phyloP scores from a whole-genome alignment of 1,140 invertebrate species.

The Yoshiicerus persimilis region DNA sequence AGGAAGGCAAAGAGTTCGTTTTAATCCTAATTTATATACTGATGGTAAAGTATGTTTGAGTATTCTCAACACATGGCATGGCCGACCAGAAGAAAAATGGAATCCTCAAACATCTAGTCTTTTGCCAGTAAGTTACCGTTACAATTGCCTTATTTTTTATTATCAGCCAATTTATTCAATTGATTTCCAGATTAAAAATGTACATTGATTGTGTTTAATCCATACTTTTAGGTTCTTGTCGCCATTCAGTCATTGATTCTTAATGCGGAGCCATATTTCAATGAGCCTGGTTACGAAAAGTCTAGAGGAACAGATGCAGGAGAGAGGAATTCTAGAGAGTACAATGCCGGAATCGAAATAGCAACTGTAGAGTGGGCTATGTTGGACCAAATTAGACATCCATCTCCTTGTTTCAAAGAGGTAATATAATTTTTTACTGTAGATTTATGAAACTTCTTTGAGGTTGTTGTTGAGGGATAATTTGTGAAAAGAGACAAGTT shows the following conservation, averaged over 20 bases:
- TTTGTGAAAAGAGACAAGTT: no score
- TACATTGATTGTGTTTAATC: not conserved
- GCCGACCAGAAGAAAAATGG: conserved; percentile 97
- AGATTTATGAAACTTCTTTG: not conserved
- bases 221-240: conserved; percentile 73
- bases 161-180: no score
- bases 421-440: conserved; percentile 56
- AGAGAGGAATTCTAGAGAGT: conserved; percentile 83
- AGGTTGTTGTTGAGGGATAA: not conserved
- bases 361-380: conserved; percentile 95
- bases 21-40: conserved; percentile 97
- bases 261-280: conserved; percentile 96
- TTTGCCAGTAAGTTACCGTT: conserved; percentile 70
- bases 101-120: conserved; percentile 96
- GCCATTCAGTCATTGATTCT: conserved; percentile 95
- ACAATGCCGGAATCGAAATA: conserved; percentile 94
- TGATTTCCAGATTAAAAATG: no score
- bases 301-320: conserved; percentile 84
- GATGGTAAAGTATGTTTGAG: conserved; percentile 96
- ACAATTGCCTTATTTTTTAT: no score
- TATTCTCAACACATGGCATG: conserved; percentile 96
- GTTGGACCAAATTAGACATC: conserved; percentile 87
- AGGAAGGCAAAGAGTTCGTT: conserved; percentile 87
- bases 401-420: conserved; percentile 90
- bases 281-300: conserved; percentile 95